Conservation (phyloP, 2,797 vertebrate genomes). For the Atherinosoma microstoma region DNA sequence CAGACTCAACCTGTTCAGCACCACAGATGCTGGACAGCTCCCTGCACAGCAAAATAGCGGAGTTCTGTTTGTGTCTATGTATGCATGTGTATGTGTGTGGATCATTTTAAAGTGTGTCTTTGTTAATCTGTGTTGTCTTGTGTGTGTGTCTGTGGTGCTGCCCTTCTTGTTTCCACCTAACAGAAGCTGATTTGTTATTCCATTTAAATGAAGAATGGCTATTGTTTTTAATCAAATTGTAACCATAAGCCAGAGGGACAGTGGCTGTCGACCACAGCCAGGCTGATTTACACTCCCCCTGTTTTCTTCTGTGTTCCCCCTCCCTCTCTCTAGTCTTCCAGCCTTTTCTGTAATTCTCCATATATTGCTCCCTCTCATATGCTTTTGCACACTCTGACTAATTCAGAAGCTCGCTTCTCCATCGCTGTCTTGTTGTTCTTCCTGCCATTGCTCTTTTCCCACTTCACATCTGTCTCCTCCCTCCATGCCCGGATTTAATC, state of each 20-base stretch:
- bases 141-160: conserved; percentile 24
- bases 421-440: conserved; percentile 45
- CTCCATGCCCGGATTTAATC: conserved; percentile 31
- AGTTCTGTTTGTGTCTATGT: conserved; percentile 10
- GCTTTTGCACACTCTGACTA: conserved; percentile 49
- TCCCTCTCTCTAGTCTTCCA: conserved; percentile 40
- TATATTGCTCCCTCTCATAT: conserved; percentile 57
- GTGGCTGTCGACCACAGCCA: conserved; percentile 60
- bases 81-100: conserved; percentile 10
- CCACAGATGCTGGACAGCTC: conserved; percentile 65
- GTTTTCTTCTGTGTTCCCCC: conserved; percentile 23
- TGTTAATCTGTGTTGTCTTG: too few relatives aligned
- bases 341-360: conserved; percentile 52
- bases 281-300: conserved; percentile 65
- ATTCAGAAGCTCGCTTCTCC: conserved; percentile 52
- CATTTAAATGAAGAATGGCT: conserved; percentile 82
- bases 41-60: conserved; percentile 23
- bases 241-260: conserved; percentile 75
- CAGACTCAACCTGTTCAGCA: conserved; percentile 55
- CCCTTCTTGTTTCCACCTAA: conserved; percentile 34
- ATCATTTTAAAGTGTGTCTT: too few relatives aligned
- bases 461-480: conserved; percentile 23
- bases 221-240: conserved; percentile 83
- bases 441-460: conserved; percentile 31
- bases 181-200: conserved; percentile 79